phyloP scores from a whole-genome alignment of 2,888 invertebrate genomes.

The Frankliniella intonsa region DNA sequence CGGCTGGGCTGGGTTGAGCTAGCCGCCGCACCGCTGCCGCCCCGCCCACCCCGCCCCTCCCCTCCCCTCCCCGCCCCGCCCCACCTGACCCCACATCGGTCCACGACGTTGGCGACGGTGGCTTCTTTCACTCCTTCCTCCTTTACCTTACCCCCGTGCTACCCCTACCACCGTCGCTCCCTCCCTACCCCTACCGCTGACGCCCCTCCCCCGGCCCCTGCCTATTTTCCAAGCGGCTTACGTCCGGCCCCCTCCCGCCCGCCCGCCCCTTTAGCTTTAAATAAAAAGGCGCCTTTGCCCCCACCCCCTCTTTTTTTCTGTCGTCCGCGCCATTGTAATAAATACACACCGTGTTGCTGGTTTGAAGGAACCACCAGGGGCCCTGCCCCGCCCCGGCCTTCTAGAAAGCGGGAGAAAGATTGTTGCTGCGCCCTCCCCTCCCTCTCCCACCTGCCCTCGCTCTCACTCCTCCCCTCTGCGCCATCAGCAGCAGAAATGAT shows the following conservation, averaged over 20 bases:
- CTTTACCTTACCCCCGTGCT: background rate
- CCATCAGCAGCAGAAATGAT: too few relatives aligned
- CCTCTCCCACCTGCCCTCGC: background rate
- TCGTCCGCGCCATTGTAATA: background rate
- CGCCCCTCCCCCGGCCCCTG: background rate
- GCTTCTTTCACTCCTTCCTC: too few relatives aligned
- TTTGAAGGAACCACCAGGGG: background rate
- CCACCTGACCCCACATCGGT: background rate
- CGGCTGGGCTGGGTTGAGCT: too few relatives aligned
- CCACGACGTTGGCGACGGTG: too few relatives aligned
- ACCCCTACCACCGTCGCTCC: background rate
- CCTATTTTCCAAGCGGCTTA: background rate
- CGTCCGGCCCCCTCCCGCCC: background rate
- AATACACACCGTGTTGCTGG: conserved; percentile 9
- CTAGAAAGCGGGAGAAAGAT: background rate
- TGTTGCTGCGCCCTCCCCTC: background rate
- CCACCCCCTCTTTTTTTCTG: background rate
- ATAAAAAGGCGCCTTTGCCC: background rate
- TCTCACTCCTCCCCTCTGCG: background rate
- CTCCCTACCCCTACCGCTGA: background rate
- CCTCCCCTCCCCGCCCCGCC: background rate
- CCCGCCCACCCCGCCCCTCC: background rate
- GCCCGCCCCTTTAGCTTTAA: background rate
- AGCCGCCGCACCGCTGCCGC: too few relatives aligned
- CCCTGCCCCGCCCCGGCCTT: background rate